Evolutionary conservation across 1,140 invertebrate species (phyloP).

Genomic region (Solen grandis): DNA sequence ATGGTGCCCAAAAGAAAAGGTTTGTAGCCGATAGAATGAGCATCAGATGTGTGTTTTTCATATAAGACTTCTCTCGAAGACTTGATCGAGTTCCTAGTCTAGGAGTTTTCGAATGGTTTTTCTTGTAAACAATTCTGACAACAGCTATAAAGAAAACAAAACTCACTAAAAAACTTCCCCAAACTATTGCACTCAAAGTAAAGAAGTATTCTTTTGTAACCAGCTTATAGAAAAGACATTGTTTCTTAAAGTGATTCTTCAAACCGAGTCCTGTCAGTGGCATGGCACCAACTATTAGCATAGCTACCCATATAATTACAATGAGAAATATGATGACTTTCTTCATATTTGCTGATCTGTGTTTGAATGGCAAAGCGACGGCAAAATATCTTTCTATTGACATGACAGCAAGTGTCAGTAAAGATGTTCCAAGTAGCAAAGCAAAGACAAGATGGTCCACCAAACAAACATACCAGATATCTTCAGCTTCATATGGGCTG

Average conservation of each 20-base stretch:
- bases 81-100: background rate
- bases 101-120: background rate
- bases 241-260: background rate
- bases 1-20: background rate
- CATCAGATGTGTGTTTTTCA: background rate
- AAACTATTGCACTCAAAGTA: background rate
- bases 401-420: background rate
- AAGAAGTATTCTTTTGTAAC: background rate
- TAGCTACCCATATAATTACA: background rate
- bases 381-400: background rate
- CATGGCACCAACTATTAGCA: background rate
- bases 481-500: background rate
- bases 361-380: background rate
- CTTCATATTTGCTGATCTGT: background rate
- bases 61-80: background rate
- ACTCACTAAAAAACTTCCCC: background rate
- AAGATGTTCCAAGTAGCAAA: background rate
- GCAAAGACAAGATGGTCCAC: background rate
- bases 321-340: background rate
- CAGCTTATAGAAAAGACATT: background rate
- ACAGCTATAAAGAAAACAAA: background rate
- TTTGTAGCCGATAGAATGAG: background rate
- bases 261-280: background rate
- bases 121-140: background rate
- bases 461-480: background rate